phyloP scores from a whole-genome alignment of 2,888 invertebrate species.

The Tyria jacobaeae region DNA sequence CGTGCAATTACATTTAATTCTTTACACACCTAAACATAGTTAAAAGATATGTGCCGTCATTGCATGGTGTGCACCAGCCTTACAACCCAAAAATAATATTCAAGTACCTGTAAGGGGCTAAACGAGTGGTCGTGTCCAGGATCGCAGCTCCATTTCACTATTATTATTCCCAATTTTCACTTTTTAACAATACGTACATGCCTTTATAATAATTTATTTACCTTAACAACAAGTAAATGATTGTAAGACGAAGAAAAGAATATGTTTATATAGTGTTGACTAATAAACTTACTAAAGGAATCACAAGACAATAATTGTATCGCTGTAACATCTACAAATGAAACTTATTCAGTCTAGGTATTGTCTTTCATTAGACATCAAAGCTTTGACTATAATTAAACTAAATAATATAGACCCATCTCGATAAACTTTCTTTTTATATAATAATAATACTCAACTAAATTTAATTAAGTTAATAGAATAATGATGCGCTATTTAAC shows the following conservation, averaged over 20 bases:
- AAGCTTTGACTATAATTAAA: slow-evolving; percentile 75
- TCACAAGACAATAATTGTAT: slow-evolving; percentile 61
- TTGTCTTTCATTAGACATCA: slow-evolving; percentile 81
- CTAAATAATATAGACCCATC: slow-evolving; percentile 63
- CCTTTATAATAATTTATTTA: slow-evolving; percentile 76
- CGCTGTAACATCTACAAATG: slow-evolving; percentile 66
- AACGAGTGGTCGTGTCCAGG: slow-evolving; percentile 74
- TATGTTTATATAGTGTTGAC: slow-evolving; percentile 55
- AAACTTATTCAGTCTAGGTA: slow-evolving; percentile 84
- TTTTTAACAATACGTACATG: slow-evolving; percentile 71
- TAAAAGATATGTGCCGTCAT: slow-evolving; percentile 17
- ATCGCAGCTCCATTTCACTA: slow-evolving; percentile 60
- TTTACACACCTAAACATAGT: slow-evolving; percentile 12
- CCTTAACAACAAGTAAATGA: slow-evolving; percentile 70
- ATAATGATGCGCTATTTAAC: slow-evolving; percentile 64
- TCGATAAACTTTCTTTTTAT: slow-evolving; percentile 58
- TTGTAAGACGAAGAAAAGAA: slow-evolving; percentile 61
- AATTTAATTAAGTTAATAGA: slow-evolving; percentile 68
- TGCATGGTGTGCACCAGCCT: neutral
- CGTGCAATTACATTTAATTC: slow-evolving; percentile 3
- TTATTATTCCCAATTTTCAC: slow-evolving; percentile 65
- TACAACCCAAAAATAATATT: slow-evolving; percentile 31
- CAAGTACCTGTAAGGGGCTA: slow-evolving; percentile 61
- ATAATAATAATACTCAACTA: slow-evolving; percentile 75
- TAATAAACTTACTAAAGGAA: slow-evolving; percentile 68